These are phyloP conservation scores for Lissocephala sabroskyi DNA, from an alignment of 2,888 invertebrate species.

Conservation along the genomic window DNA sequence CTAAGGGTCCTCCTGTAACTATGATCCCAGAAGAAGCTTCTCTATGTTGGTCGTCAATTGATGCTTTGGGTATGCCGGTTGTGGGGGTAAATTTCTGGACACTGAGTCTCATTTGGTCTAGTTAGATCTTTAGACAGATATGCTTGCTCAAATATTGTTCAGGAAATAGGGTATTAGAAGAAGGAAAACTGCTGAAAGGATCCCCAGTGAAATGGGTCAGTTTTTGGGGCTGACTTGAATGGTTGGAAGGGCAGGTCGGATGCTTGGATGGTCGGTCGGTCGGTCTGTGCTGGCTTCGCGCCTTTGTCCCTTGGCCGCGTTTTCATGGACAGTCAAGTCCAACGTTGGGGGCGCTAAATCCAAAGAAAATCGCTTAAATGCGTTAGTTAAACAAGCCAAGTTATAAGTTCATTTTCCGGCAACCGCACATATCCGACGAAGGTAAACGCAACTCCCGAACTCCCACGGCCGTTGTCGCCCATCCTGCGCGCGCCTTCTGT, in stretches of 20 bases:
- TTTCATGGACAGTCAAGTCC: too few species aligned
- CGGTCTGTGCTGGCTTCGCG: too few species aligned
- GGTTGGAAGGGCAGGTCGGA: neutral
- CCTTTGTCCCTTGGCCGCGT: too few species aligned
- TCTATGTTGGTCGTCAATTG: too few species aligned
- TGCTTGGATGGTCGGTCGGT: too few species aligned
- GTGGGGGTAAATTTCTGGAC: too few species aligned
- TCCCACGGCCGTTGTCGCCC: neutral
- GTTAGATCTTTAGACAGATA: too few species aligned
- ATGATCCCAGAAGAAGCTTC: too few species aligned
- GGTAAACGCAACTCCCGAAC: slow-evolving; percentile 35
- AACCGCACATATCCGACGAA: slow-evolving; percentile 56
- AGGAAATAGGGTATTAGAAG: slow-evolving; percentile 12
- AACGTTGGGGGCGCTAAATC: slow-evolving; percentile 19
- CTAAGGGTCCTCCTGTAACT: too few species aligned
- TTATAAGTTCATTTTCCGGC: slow-evolving; percentile 62
- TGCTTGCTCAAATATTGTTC: too few species aligned
- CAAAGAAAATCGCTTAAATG: slow-evolving; percentile 55
- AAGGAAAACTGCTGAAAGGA: neutral
- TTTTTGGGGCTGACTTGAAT: neutral
- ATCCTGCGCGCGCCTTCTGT: slow-evolving; percentile 18
- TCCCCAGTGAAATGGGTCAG: slow-evolving; percentile 3
- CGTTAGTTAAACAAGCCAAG: slow-evolving; percentile 62
- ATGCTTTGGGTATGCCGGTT: too few species aligned
- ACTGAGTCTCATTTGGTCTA: too few species aligned